Percentiles rank a stretch among this genome's conserved stretches.
These are phyloP conservation scores for Poeciliopsis presidionis DNA, from an alignment of 2,797 vertebrate species.

Conservation along the genomic window DNA sequence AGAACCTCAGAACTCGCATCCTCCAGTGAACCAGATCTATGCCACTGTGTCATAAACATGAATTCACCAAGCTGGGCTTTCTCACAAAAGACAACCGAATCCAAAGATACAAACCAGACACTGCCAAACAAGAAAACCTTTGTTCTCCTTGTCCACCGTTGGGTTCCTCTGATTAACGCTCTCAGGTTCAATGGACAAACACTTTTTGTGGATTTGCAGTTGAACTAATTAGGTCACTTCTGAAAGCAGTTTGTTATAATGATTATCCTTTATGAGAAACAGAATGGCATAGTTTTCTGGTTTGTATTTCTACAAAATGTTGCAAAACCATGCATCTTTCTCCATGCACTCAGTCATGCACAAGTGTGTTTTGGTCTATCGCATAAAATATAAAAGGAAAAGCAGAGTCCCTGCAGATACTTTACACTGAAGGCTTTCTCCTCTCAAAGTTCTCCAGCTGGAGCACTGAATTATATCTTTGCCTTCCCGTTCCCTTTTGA, in stretches of 20 bases:
- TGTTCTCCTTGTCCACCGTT: no score
- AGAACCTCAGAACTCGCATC: background rate
- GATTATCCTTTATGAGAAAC: background rate
- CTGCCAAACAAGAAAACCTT: no score
- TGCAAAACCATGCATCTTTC: background rate
- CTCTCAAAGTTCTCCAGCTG: slow-evolving; percentile 28
- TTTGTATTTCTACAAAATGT: background rate
- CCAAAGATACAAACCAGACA: no score
- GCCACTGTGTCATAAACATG: background rate
- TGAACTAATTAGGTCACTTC: background rate
- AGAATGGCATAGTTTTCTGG: background rate
- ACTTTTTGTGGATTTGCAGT: background rate
- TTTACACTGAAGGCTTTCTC: slow-evolving; percentile 33
- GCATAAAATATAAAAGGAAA: background rate
- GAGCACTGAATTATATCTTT: slow-evolving; percentile 36
- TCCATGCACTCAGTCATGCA: background rate
- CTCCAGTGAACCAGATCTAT: background rate
- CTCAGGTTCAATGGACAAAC: background rate
- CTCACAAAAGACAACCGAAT: no score
- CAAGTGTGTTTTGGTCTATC: background rate
- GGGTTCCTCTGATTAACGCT: background rate
- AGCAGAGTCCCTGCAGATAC: slow-evolving; percentile 12
- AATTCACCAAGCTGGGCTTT: background rate
- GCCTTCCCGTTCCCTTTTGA: slow-evolving; percentile 60
- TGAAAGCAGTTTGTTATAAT: background rate